Conservation (phyloP, 2,113 vertebrate genomes). For the Myocastor coypus region DNA sequence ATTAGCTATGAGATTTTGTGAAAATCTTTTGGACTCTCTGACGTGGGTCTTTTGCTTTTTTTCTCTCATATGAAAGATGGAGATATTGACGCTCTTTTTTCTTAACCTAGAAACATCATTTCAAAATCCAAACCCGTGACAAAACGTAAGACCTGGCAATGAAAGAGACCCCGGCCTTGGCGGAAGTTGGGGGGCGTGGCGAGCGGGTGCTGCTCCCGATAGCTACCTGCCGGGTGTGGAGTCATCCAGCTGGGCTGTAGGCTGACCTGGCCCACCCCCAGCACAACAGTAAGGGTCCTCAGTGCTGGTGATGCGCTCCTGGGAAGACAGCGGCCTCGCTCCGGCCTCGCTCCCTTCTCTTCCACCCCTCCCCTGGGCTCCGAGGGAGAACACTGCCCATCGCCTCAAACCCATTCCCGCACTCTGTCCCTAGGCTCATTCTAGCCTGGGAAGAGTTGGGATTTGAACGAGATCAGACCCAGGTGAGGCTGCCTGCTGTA, state of each 20-base stretch:
- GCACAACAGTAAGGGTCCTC: neutral
- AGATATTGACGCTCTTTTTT: neutral
- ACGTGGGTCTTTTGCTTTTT: neutral
- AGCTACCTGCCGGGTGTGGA: no score
- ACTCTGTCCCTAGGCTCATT: neutral
- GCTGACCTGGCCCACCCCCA: neutral
- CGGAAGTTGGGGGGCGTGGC: neutral
- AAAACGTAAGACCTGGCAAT: neutral
- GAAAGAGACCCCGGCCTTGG: neutral
- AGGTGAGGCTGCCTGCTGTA: neutral
- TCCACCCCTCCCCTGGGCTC: neutral
- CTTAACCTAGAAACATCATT: neutral
- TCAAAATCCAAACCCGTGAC: neutral
- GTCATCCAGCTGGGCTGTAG: neutral
- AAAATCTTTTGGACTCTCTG: neutral
- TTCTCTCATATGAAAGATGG: neutral
- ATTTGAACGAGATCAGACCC: neutral
- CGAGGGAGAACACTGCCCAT: neutral
- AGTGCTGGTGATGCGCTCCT: neutral
- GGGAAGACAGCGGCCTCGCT: neutral
- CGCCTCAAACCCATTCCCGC: neutral
- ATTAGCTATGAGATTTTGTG: neutral
- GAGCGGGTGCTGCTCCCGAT: no score
- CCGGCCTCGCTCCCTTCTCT: neutral
- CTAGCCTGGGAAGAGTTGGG: neutral